Percentiles rank a stretch among this genome's conserved stretches.
Evolutionary conservation across 2,888 invertebrate species (phyloP).

Genomic region (Thymelicus lineola): DNA sequence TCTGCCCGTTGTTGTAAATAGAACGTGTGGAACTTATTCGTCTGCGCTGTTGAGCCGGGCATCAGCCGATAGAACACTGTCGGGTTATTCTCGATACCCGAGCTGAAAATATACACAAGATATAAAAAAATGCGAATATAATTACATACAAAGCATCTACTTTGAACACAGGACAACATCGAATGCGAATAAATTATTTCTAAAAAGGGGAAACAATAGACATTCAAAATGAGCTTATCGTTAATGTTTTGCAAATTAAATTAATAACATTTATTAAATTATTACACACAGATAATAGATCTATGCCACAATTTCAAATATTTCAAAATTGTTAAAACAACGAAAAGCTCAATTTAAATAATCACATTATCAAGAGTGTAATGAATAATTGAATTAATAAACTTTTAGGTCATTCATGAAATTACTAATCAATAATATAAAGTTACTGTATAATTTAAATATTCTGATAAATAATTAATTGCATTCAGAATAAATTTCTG

Average conservation of each 20-base stretch:
- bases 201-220: constrained; percentile 30
- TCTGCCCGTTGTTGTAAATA: constrained; percentile 97
- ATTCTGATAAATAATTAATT: background rate
- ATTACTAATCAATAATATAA: background rate
- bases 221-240: constrained; percentile 24
- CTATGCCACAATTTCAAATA: background rate
- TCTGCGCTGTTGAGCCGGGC: constrained; percentile 98
- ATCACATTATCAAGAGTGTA: background rate
- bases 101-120: constrained; percentile 86
- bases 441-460: background rate
- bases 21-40: constrained; percentile 97
- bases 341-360: constrained; percentile 1
- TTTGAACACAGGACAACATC: constrained; percentile 62
- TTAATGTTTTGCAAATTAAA: background rate
- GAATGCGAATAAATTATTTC: constrained; percentile 42
- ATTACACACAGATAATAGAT: too few species aligned
- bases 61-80: constrained; percentile 98
- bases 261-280: too few species aligned
- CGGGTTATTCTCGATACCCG: constrained; percentile 98
- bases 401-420: constrained; percentile 1
- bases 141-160: constrained; percentile 51
- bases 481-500: background rate
- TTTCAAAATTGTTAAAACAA: background rate
- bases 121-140: constrained; percentile 47
- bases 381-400: background rate